These are phyloP conservation scores for Geotrypetes seraphini DNA, from an alignment of 2,797 vertebrate species.

Conservation along the genomic window DNA sequence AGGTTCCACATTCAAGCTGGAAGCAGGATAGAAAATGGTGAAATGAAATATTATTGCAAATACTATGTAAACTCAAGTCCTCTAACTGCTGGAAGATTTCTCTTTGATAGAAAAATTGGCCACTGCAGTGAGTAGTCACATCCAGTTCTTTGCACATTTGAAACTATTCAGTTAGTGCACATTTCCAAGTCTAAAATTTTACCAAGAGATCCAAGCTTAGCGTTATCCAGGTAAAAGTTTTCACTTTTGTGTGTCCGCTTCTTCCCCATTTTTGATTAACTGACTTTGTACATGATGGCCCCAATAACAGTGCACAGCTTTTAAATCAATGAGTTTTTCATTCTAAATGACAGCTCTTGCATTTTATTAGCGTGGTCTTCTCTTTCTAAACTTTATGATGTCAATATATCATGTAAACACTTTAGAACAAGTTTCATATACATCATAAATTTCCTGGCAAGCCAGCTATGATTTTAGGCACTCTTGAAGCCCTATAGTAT, in stretches of 20 bases:
- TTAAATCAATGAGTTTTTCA: slow-evolving; percentile 41
- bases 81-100: neutral
- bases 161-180: no score
- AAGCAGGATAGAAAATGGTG: neutral
- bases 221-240: slow-evolving; percentile 8
- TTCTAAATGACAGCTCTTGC: slow-evolving; percentile 38
- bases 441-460: slow-evolving; percentile 29
- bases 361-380: slow-evolving; percentile 38
- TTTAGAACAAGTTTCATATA: slow-evolving; percentile 24
- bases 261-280: slow-evolving; percentile 39
- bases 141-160: no score
- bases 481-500: neutral
- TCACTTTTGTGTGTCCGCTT: slow-evolving; percentile 6
- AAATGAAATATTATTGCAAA: neutral
- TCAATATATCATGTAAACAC: slow-evolving; percentile 27
- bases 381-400: slow-evolving; percentile 38
- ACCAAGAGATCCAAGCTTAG: no score
- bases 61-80: neutral
- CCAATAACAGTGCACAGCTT: slow-evolving; percentile 25
- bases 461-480: neutral
- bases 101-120: neutral
- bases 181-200: neutral
- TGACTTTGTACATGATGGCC: slow-evolving; percentile 26
- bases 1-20: neutral
- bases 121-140: no score